Evolutionary conservation across 1,140 invertebrate genomes (phyloP), one percentile per base, ranked within the genome.

Genomic region (silkworm (Bombyx mori)): DNA sequence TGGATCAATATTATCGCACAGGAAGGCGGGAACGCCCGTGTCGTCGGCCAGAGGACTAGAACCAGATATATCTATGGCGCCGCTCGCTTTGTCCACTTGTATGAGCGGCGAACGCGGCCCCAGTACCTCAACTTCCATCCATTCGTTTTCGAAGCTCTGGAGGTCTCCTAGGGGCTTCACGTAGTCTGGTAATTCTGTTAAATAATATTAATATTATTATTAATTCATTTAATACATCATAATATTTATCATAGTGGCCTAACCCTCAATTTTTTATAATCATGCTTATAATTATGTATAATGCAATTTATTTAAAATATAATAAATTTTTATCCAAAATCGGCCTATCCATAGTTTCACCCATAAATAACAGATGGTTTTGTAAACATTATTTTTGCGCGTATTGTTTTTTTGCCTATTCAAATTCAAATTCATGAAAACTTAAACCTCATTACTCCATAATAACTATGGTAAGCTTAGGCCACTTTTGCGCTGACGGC

Each of bases 101-200:
- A 90, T 78, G 7, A 91, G 89, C 77, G 91, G 92, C 7, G 91
- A 90, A 56, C 90, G 81, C 0, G 92, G 89, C 1, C 91, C 88
- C 61, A 91, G 88, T 7, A 96, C 90, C 81, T 95, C 94, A 1
- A 97, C 92, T 84, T 97, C 95, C 68, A 96, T 91, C 94, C 95
- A 97, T 73, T 97, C 95, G 72, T 96, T 95, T 71, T 96, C 93
- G 78, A 97, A 97, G 66, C 91, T 92, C 77, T 93, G 91, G 8
- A 94, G 77, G 73, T 96, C 94, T 4, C 91, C 91, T 8, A 92
- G 71, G 3, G 92, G 92, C 54, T 90, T 88, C 26, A 91, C 90
- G 73, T 91, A 91, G 66, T 94, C 92, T 65, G 78, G 51, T 56
- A 75, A 42, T 43, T 85, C 80, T 85, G 62, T 43, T 48, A 6